Percentiles rank a stretch among this genome's conserved stretches.
Evolutionary conservation across 2,797 vertebrate genomes (phyloP).

Genomic region (Naso thynnoides): DNA sequence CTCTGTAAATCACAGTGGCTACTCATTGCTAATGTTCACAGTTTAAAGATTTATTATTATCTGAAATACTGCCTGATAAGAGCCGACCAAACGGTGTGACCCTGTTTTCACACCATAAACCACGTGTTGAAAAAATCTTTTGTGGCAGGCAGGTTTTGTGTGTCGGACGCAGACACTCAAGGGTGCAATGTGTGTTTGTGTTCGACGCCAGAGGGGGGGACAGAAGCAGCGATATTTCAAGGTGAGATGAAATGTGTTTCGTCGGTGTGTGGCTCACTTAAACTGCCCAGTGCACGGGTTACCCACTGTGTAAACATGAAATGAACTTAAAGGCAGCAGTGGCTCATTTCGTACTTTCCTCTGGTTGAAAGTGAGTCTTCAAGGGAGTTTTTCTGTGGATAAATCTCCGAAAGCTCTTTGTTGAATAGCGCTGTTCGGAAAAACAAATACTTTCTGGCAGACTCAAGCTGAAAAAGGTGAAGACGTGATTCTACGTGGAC

Average conservation of each 20-base stretch:
- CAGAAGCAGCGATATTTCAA: too few relatives aligned
- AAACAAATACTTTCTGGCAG: background rate
- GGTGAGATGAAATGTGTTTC: too few relatives aligned
- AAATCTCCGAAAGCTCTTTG: background rate
- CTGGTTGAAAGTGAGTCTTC: background rate
- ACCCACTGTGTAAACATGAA: background rate
- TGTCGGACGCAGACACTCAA: too few relatives aligned
- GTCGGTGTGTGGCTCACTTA: background rate
- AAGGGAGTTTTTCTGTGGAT: background rate
- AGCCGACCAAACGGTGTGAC: background rate
- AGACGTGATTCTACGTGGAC: background rate
- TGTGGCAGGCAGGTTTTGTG: too few relatives aligned
- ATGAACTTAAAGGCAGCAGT: background rate
- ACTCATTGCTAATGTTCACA: background rate
- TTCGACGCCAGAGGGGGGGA: too few relatives aligned
- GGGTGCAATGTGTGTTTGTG: too few relatives aligned
- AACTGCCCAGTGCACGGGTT: background rate
- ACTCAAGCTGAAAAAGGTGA: background rate
- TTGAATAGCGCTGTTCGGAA: background rate
- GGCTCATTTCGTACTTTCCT: background rate
- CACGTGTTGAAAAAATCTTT: too few relatives aligned
- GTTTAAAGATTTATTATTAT: slow-evolving; percentile 14
- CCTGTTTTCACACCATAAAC: too few relatives aligned
- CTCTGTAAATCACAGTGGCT: slow-evolving; percentile 3
- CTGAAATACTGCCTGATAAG: background rate